Evolutionary conservation across 2,113 vertebrate genomes (phyloP).

Genomic region (Hemiscyllium ocellatum): DNA sequence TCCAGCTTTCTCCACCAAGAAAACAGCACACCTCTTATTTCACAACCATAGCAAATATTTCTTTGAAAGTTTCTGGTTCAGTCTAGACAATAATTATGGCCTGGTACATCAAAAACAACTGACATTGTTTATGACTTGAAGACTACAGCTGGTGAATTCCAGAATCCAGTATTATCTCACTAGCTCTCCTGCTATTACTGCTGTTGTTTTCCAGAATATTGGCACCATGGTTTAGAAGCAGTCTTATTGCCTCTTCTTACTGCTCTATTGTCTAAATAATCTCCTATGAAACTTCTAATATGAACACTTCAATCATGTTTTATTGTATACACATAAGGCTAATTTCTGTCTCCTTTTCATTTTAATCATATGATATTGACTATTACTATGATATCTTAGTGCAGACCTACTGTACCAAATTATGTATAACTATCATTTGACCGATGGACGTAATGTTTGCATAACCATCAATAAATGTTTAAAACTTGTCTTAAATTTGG

Average conservation of each 20-base stretch:
- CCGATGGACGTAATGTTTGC: not conserved
- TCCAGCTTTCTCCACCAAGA: not conserved
- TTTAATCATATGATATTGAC: not conserved
- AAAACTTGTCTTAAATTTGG: not conserved
- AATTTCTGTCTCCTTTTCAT: not conserved
- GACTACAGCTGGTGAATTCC: not conserved
- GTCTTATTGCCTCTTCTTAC: not conserved
- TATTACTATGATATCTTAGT: not conserved
- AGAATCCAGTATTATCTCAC: not conserved
- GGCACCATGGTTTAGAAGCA: not conserved
- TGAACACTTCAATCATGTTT: not conserved
- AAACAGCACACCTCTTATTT: slow-evolving; percentile 30
- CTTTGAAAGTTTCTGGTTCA: slow-evolving; percentile 29
- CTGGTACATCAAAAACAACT: slow-evolving; percentile 11
- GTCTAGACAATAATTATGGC: slow-evolving; percentile 17
- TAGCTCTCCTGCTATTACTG: not conserved
- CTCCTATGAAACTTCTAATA: not conserved
- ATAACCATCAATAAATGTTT: not conserved
- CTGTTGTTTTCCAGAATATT: not conserved
- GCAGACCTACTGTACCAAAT: not conserved
- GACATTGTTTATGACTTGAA: slow-evolving; percentile 15
- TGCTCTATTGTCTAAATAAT: not conserved
- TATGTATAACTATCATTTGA: not conserved
- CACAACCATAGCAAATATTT: slow-evolving; percentile 14
- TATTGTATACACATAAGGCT: not conserved